phyloP scores from a whole-genome alignment of 37 sponge, comb jelly and placozoan genomes.

The Cladorhizidae sp. region DNA sequence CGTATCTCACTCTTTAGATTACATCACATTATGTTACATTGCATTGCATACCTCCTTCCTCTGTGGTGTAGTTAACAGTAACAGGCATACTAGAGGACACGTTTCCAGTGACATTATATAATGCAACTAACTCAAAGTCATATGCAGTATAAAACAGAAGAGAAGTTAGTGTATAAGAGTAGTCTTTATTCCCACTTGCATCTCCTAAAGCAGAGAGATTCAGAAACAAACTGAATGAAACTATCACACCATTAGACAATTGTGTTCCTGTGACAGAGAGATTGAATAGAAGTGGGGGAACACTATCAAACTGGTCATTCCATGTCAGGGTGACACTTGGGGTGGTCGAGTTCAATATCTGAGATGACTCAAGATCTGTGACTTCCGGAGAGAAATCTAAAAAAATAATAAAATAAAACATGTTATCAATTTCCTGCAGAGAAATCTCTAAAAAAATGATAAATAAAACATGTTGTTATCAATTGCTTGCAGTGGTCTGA shows the following conservation, averaged over 20 bases:
- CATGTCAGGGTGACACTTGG: conserved; percentile 20
- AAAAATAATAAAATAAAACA: neutral
- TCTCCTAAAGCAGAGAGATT: neutral
- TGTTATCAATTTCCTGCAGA: neutral
- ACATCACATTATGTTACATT: no score
- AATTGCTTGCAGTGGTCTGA: no score
- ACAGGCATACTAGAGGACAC: neutral
- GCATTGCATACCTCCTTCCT: conserved; percentile 14
- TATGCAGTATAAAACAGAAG: conserved; percentile 5
- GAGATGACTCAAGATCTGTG: neutral
- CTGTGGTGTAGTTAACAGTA: neutral
- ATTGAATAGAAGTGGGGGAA: conserved; percentile 8
- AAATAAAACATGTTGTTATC: no score
- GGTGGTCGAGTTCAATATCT: neutral
- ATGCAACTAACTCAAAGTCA: neutral
- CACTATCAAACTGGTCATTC: conserved; percentile 8
- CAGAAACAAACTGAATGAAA: no score
- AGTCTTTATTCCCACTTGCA: neutral
- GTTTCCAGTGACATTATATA: neutral
- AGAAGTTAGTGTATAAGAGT: neutral
- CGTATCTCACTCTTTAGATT: no score
- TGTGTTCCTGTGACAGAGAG: conserved; percentile 20
- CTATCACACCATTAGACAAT: conserved; percentile 4
- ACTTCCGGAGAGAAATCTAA: conserved; percentile 42
- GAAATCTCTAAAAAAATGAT: no score